phyloP scores from a whole-genome alignment of 2,113 vertebrate species.

The Oncorhynchus tshawytscha region DNA sequence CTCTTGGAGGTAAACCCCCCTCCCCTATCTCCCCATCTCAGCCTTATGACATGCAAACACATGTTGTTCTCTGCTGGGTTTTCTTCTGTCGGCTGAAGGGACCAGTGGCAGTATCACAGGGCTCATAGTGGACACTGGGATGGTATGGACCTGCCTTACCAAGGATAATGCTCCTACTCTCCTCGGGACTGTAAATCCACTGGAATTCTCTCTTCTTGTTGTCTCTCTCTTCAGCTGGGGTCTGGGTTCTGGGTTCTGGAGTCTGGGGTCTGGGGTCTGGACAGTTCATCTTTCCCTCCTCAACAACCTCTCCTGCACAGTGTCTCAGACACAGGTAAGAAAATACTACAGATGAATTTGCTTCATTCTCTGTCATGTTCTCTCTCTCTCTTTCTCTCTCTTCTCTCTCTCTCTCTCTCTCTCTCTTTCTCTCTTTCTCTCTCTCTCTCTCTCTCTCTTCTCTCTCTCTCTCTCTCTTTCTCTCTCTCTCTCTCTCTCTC shows the following conservation, averaged over 20 bases:
- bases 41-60: not conserved
- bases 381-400: constrained; percentile 7
- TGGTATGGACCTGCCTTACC: not conserved
- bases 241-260: no score
- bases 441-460: not conserved
- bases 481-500: not conserved
- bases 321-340: no score
- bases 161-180: not conserved
- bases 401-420: not conserved
- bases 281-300: not conserved
- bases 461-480: no score
- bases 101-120: not conserved
- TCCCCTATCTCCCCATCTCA: not conserved
- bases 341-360: no score
- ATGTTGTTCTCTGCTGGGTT: not conserved
- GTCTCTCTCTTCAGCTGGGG: constrained; percentile 45
- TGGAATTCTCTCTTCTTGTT: not conserved
- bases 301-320: no score
- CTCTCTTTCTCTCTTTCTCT: not conserved
- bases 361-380: not conserved
- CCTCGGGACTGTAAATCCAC: not conserved
- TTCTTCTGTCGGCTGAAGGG: not conserved
- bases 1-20: not conserved
- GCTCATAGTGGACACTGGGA: not conserved
- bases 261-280: not conserved